phyloP scores from a whole-genome alignment of 2,888 invertebrate genomes.

The Fissipunctia ypsillon region DNA sequence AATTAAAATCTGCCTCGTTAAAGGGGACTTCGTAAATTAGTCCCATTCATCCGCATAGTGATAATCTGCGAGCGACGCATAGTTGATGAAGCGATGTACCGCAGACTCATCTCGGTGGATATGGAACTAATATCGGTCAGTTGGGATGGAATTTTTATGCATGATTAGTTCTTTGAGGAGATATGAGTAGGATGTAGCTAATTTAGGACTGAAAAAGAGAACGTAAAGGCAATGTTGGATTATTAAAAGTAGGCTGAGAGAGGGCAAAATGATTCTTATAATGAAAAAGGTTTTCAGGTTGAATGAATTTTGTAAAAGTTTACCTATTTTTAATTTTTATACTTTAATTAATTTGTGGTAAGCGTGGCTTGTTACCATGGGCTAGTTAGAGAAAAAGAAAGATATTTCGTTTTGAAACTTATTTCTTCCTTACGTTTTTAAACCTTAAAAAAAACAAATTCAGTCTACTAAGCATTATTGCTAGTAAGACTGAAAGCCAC shows the following conservation, averaged over 20 bases:
- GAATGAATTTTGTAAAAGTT: background rate
- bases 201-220: background rate
- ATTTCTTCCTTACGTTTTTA: background rate
- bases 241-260: too few species aligned
- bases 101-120: constrained; percentile 22
- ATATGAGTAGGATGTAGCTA: background rate
- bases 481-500: too few species aligned
- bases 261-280: background rate
- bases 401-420: background rate
- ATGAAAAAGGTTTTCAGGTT: background rate
- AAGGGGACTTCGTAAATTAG: constrained; percentile 73
- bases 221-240: background rate
- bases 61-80: constrained; percentile 73
- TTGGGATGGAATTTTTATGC: constrained; percentile 13
- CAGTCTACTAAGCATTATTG: too few species aligned
- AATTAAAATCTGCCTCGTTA: constrained; percentile 67
- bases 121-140: constrained; percentile 36
- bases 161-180: constrained; percentile 12
- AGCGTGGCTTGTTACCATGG: background rate
- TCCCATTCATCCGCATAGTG: constrained; percentile 72
- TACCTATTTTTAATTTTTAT: background rate
- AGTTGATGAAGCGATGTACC: constrained; percentile 66
- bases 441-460: too few species aligned
- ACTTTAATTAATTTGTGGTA: background rate
- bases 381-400: background rate